These are phyloP conservation scores for Oncorhynchus kisutch DNA, from an alignment of 2,113 vertebrate genomes.

Conservation along the genomic window DNA sequence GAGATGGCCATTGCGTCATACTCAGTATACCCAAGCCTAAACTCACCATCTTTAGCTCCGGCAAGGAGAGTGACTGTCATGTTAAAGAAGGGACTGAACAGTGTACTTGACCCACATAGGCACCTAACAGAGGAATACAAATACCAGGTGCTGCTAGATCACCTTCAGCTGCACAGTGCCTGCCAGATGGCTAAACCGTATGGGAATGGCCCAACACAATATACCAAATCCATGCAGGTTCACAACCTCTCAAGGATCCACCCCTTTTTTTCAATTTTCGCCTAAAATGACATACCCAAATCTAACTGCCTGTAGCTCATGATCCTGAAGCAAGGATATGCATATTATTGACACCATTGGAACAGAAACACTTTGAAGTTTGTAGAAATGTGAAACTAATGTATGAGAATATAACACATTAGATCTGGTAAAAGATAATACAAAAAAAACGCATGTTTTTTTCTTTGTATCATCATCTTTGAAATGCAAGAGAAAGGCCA, in stretches of 20 bases:
- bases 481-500: no score
- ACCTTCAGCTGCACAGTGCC: constrained; percentile 2
- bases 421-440: no score
- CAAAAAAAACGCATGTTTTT: no score
- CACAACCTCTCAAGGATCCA: neutral
- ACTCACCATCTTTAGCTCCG: neutral
- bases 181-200: constrained; percentile 12
- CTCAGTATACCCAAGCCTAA: constrained; percentile 11
- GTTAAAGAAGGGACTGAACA: constrained; percentile 24
- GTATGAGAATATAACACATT: no score
- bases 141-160: constrained; percentile 18
- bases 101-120: constrained; percentile 10
- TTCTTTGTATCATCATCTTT: no score
- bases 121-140: constrained; percentile 26
- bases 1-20: constrained; percentile 11
- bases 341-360: no score
- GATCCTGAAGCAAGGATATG: no score
- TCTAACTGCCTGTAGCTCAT: no score
- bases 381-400: no score
- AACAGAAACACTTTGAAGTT: no score
- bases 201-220: constrained; percentile 13
- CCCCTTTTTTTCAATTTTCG: no score
- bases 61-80: constrained; percentile 21
- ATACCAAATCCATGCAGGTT: constrained; percentile 18
- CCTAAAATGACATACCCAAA: no score